These are phyloP conservation scores for Hylaea fasciaria DNA, from an alignment of 2,888 invertebrate species.

Conservation along the genomic window DNA sequence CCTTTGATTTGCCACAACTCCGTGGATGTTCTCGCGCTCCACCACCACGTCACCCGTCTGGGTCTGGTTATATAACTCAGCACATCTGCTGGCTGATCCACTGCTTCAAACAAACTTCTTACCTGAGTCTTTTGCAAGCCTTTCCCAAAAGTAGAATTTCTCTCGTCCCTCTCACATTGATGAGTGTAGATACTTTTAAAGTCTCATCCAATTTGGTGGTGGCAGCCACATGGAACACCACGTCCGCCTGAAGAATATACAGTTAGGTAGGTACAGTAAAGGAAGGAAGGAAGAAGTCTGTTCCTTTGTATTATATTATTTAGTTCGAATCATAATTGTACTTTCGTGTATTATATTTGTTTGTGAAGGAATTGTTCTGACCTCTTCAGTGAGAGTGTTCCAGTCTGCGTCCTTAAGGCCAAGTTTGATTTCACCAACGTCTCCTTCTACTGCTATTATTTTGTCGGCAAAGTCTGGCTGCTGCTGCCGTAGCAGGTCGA, in stretches of 20 bases:
- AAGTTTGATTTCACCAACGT: constrained; percentile 16
- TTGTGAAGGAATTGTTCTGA: not conserved
- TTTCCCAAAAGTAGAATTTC: constrained; percentile 69
- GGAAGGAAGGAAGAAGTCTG: not conserved
- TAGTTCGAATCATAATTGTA: too few relatives aligned
- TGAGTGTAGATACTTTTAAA: constrained; percentile 81
- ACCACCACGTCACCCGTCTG: too few relatives aligned
- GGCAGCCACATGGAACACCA: constrained; percentile 66
- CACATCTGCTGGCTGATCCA: too few relatives aligned
- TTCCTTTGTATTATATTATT: too few relatives aligned
- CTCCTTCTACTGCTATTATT: constrained; percentile 14
- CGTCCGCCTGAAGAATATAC: constrained; percentile 47
- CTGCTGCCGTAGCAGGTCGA: constrained; percentile 8
- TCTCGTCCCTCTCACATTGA: constrained; percentile 72
- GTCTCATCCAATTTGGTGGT: constrained; percentile 91
- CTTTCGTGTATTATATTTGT: too few relatives aligned
- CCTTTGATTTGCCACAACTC: too few relatives aligned
- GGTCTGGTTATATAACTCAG: too few relatives aligned
- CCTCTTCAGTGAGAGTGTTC: constrained; percentile 20
- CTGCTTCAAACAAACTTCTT: too few relatives aligned
- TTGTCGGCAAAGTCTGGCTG: constrained; percentile 15
- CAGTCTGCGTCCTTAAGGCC: constrained; percentile 11
- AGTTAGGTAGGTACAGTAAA: not conserved
- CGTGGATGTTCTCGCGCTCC: too few relatives aligned
- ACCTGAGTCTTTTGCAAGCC: constrained; percentile 42